Base-by-base conservation (phyloP, 1,140 invertebrate species). In the Proctacanthus coquilletti region DNA sequence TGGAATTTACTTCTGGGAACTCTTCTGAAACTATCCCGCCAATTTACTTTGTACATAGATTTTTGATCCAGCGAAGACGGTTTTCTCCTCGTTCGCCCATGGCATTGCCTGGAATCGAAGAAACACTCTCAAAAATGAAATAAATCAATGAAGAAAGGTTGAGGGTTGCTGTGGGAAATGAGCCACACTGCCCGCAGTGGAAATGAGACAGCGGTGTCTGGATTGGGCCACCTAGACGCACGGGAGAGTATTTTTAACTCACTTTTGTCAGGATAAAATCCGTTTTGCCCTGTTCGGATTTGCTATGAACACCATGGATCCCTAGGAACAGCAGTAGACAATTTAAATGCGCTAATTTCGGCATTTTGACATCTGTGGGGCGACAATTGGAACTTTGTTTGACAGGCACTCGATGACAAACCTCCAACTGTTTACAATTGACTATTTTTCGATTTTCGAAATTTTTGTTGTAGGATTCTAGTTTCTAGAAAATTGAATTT, bases 41-140 rank as follows among this genome's bases (percentile, higher is more conserved):
- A 47, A 46, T 43, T 52, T 53, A 64, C 62, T 41, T 51, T 51
- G 45, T 14, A 64, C 53, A 40, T 50, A 62, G 13, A 63, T 47
- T 50, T 62, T 48, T 4, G 61, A 52, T 8, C 47, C 53, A 44
- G 57, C 56, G 42, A 47, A 64, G 33, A 64, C 44, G 42, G 55
- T 62, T 43, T 64, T 62, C 27, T 29, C 27, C 4, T 13, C 27
- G n/a, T 29, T 29, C 11, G 9, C 27, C n/a, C 9, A 29, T 29
- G n/a, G 27, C 11, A 29, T 29, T 29, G 27, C 27, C 15, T 25
- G n/a, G 23, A 25, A 25, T 8, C 6, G n/a, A 25, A 25, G n/a
- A 8, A 25, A 29, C n/a, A 29, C n/a, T 29, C n/a, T 4, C 6
- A 29, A 29, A 29, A 29, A 29, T 4, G n/a, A 13, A 14, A 9